phyloP scores from a whole-genome alignment of 2,888 invertebrate species.

The Tineola bisselliella region DNA sequence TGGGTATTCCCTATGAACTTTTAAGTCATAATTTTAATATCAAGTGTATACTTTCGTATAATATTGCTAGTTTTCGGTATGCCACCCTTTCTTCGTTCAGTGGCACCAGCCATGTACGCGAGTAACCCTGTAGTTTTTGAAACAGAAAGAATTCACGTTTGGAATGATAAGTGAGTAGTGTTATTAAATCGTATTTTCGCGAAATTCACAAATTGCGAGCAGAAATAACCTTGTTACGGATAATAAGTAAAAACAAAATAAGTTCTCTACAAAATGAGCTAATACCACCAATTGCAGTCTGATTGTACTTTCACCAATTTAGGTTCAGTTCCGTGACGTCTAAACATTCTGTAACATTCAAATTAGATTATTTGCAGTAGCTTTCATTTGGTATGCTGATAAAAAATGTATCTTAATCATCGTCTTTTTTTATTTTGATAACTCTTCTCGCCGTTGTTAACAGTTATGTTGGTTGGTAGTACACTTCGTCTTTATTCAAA shows the following conservation, averaged over 20 bases:
- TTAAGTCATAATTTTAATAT: not conserved
- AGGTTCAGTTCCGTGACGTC: conserved; percentile 47
- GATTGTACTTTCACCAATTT: conserved; percentile 59
- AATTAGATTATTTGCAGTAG: conserved; percentile 31
- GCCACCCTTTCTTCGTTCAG: conserved; percentile 31
- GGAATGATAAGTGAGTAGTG: conserved; percentile 38
- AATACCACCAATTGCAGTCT: conserved; percentile 39
- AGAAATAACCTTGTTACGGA: not conserved
- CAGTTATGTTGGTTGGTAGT: not conserved
- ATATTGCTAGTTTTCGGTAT: conserved; percentile 26
- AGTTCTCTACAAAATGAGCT: conserved; percentile 27
- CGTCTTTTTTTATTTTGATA: not conserved
- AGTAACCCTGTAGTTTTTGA: conserved; percentile 30
- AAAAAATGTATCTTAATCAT: not conserved
- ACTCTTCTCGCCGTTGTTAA: not conserved
- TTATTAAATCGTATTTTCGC: not conserved
- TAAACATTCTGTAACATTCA: conserved; percentile 35
- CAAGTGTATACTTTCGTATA: not conserved
- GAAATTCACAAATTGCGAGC: not conserved
- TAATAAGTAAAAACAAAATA: not conserved
- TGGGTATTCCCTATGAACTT: too few relatives aligned
- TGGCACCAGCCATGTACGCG: conserved; percentile 41
- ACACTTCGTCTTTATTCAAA: not conserved
- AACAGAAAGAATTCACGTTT: conserved; percentile 38
- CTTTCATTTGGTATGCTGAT: not conserved